Conservation (phyloP, 2,888 invertebrate species). For the Xylota segnis region DNA sequence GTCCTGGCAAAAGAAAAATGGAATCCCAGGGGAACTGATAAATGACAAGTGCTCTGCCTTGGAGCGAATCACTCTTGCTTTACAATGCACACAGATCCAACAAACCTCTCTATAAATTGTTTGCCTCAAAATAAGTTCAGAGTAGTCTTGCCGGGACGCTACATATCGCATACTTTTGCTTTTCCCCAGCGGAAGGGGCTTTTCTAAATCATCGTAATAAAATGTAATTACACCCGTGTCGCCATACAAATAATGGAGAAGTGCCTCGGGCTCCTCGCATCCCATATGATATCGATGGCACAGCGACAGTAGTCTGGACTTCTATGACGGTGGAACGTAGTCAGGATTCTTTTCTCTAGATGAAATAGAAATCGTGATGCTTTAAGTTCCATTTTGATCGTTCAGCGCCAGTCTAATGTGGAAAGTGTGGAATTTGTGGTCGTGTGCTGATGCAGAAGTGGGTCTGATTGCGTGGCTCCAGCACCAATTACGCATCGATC, state of each 20-base stretch:
- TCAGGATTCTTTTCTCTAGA: conserved; percentile 52
- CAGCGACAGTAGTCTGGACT: conserved; percentile 46
- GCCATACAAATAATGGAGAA: conserved; percentile 71
- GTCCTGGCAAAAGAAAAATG: neutral
- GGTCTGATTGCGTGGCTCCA: conserved; percentile 56
- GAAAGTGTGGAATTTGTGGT: conserved; percentile 53
- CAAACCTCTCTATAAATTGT: conserved; percentile 46
- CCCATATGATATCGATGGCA: conserved; percentile 60
- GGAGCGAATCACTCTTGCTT: neutral
- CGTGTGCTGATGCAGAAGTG: conserved; percentile 34
- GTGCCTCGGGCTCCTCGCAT: conserved; percentile 34
- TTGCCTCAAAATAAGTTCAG: conserved; percentile 28
- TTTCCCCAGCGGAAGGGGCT: conserved; percentile 58
- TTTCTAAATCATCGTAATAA: conserved; percentile 70
- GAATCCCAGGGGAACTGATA: neutral
- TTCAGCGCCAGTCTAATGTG: conserved; percentile 59
- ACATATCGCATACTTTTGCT: conserved; percentile 36
- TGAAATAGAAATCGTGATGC: conserved; percentile 71
- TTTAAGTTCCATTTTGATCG: conserved; percentile 62
- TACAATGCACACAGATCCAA: neutral
- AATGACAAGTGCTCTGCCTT: neutral
- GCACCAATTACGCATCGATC: conserved; percentile 67
- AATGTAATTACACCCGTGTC: conserved; percentile 73
- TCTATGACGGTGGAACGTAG: conserved; percentile 36
- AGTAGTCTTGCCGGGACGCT: conserved; percentile 1